Percentiles rank a stretch among this genome's conserved stretches.
These are phyloP conservation scores for Osmoderma eremita DNA, from an alignment of 2,888 invertebrate species.

Conservation along the genomic window DNA sequence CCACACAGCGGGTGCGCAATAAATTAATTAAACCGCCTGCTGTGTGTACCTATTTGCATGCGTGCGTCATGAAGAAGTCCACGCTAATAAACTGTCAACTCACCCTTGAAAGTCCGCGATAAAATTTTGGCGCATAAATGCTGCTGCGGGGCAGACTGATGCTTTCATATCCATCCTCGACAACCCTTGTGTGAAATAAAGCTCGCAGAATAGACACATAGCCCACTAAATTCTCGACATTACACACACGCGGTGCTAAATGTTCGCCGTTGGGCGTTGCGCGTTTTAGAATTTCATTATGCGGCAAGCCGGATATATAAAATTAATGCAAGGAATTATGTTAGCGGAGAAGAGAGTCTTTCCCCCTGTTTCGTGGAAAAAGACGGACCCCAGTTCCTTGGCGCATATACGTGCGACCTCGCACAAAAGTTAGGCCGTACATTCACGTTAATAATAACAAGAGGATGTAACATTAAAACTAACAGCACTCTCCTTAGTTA, in stretches of 20 bases:
- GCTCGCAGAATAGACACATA: conserved; percentile 15
- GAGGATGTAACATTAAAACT: conserved; percentile 8
- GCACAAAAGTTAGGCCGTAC: background rate
- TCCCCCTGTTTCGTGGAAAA: conserved; percentile 1
- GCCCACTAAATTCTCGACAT: conserved; percentile 25
- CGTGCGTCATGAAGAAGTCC: conserved; percentile 24
- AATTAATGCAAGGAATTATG: conserved; percentile 21
- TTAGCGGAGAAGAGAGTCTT: background rate
- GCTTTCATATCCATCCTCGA: background rate
- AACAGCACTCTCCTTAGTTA: background rate
- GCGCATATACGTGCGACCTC: background rate
- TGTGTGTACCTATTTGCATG: background rate
- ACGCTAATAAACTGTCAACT: conserved; percentile 19
- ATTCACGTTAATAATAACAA: conserved; percentile 5
- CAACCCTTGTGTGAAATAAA: conserved; percentile 31
- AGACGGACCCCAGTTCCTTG: background rate
- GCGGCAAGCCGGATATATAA: background rate
- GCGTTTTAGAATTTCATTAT: conserved; percentile 16
- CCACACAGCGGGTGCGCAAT: background rate
- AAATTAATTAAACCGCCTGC: conserved; percentile 21
- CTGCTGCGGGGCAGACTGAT: background rate
- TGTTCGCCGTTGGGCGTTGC: conserved; percentile 1
- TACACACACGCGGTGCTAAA: conserved; percentile 23
- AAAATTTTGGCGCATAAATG: conserved; percentile 30
- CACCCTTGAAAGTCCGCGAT: conserved; percentile 17